Percentiles rank a stretch among this genome's conserved stretches.
Evolutionary conservation across 2,797 vertebrate species (phyloP).

Genomic region (Ctenochaetus hawaiiensis): DNA sequence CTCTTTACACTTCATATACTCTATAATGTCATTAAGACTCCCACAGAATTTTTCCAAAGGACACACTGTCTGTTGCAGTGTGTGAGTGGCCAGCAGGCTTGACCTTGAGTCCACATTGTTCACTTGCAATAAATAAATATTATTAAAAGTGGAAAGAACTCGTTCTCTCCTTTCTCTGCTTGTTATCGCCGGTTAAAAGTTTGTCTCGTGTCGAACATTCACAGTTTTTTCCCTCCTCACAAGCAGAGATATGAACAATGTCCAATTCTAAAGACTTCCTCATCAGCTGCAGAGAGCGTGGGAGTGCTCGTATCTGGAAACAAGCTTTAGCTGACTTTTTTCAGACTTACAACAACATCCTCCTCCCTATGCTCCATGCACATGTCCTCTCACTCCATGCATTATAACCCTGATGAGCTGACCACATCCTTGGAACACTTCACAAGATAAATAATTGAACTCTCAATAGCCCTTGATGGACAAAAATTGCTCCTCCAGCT

Average conservation of each 20-base stretch:
- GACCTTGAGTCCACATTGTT: constrained; percentile 37
- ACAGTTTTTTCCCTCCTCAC: constrained; percentile 62
- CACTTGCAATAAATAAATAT: constrained; percentile 43
- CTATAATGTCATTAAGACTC: constrained; percentile 31
- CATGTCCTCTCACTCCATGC: constrained; percentile 78
- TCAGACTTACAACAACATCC: constrained; percentile 78
- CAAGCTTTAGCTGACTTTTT: constrained; percentile 79
- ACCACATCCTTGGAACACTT: constrained; percentile 86
- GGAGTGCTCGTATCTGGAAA: constrained; percentile 85
- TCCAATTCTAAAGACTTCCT: constrained; percentile 80
- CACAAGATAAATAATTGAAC: constrained; percentile 87
- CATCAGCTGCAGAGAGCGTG: constrained; percentile 78
- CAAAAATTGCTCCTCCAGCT: constrained; percentile 85
- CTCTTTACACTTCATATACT: constrained; percentile 11
- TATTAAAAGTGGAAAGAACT: constrained; percentile 35
- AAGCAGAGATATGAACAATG: constrained; percentile 75
- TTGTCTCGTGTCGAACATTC: constrained; percentile 47
- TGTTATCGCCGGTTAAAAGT: constrained; percentile 41
- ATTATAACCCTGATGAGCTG: constrained; percentile 83
- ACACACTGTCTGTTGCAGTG: constrained; percentile 15
- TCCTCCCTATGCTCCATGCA: constrained; percentile 73
- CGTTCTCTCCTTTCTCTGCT: constrained; percentile 21
- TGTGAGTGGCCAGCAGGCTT: constrained; percentile 33
- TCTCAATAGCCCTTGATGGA: constrained; percentile 85
- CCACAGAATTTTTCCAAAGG: constrained; percentile 22